Evolutionary conservation across 1,140 invertebrate genomes (phyloP), one percentile per base, ranked within the genome.

Genomic region (Stegodyphus dumicola): DNA sequence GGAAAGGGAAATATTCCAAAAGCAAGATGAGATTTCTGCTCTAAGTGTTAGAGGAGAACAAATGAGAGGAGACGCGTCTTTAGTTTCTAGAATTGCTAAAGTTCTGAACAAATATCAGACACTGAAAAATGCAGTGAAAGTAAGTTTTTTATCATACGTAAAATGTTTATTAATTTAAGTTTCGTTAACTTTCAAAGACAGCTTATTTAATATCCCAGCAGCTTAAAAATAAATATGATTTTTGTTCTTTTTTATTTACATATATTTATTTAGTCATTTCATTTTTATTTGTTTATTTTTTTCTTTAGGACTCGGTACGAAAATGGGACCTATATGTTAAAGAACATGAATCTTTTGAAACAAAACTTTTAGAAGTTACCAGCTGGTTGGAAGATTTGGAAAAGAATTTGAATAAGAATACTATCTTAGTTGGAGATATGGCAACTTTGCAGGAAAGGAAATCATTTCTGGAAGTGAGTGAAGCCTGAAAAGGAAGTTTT

Each of bases 391-490:
- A 93, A 13, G 90, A 93, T 5, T 93, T 95, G 87, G 92, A 94
- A 67, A 92, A 93, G 51, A 93, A 96, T 87, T 90, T 97, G 49
- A 93, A 94, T 88, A 93, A 94, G 80, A 92, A 96, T 83, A 95
- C 94, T 89, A 94, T 96, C 89, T 94, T 97, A 81, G 95, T 96
- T 52, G 96, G 97, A 7, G 96, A 98, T 90, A 93, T 96, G 84
- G 92, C 93, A 67, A 93, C 95, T 54, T 91, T 98, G 15, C 96
- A 98, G 92, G 95, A 95, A 86, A 93, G 95, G 88, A 95, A 97
- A 89, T 94, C 94, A 73, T 95, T 95, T 88, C 93, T 98, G 71
- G 93, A 95, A 66, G 88, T 91, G 87, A 71, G 9, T 60, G 33
- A 33, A 33, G 3, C 33, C 33, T 33, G 33, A 33, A 33, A 33